These are phyloP conservation scores for Drosophila neoperkinsi DNA, from an alignment of 2,888 invertebrate species.

Conservation along the genomic window DNA sequence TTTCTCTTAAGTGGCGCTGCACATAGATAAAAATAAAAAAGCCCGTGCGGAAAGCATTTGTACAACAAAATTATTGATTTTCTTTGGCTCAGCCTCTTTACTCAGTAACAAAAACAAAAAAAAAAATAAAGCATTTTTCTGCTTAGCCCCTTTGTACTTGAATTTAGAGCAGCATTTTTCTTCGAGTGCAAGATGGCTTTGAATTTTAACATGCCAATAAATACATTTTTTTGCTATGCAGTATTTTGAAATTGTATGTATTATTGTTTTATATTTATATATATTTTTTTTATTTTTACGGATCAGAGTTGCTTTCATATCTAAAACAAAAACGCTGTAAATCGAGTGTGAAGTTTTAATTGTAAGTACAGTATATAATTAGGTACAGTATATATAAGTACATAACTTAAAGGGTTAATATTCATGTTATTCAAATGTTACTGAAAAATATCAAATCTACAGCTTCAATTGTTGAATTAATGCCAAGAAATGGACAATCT, in stretches of 20 bases:
- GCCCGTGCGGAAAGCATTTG: constrained; percentile 36
- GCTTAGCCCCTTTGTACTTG: not conserved
- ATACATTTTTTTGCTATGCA: no score
- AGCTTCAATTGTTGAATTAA: not conserved
- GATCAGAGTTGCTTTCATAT: no score
- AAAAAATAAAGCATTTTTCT: not conserved
- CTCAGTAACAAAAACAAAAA: not conserved
- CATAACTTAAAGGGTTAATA: not conserved
- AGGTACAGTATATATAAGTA: not conserved
- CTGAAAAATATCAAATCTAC: no score
- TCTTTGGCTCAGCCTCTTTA: constrained; percentile 1
- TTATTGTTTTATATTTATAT: no score
- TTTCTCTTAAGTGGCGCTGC: constrained; percentile 59
- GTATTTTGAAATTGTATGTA: no score
- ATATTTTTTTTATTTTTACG: no score
- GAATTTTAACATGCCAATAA: no score
- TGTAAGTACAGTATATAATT: not conserved
- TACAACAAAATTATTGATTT: constrained; percentile 64
- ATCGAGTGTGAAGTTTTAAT: not conserved
- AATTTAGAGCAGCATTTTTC: not conserved
- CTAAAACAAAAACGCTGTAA: no score
- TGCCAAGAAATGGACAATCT: not conserved
- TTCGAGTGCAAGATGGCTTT: not conserved
- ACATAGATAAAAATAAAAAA: constrained; percentile 26
- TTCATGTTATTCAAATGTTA: not conserved